Base-by-base conservation (phyloP, 2,888 invertebrate genomes). In the Perdita meconis region DNA sequence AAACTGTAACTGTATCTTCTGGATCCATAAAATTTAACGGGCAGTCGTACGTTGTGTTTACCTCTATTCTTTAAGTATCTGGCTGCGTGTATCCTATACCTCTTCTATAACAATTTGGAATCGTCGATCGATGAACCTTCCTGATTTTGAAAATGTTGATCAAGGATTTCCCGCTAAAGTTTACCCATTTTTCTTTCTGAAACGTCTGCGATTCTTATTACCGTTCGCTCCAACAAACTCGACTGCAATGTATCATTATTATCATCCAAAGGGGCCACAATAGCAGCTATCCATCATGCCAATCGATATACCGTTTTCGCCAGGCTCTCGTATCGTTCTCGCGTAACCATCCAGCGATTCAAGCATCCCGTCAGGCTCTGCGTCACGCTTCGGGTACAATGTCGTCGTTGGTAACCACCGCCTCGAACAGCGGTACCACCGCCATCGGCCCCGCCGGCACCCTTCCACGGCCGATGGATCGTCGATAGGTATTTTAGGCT, bases 401-500 rank as follows among this genome's bases (percentile, higher is more conserved):
- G 82, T 84, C 74, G 80, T 82, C 74, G 69, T 66, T 36, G 75
- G 71, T 70, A 81, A 83, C 81, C 74, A 56, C 65, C 63, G 59
- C 68, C 57, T 63, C 67, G 56, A 74, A 74, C 76, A 70, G 55
- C 16, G 55, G 42, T 64, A 59, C 61, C 56, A 63, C 67, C 57
- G 71, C 60, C 44, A 47, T 36, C 59, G 22, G n/a, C 65, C 36
- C 47, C 36, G 10, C 63, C n/a, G 60, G 38, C 77, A 60, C 80
- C 85, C 86, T 81, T 77, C 77, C 82, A 67, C 78, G 63, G 44
- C 66, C 81, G 85, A 87, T 83, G 83, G 81, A 81, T 83, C 82
- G 86, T 83, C 80, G 87, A 86, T 84, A 84, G 86, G 84, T 86
- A 84, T 86, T 85, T 86, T 80, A 86, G 85, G 81, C 83, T 75